Conservation (phyloP, 2,797 vertebrate species). For the Myoxocephalus aenaeus region DNA sequence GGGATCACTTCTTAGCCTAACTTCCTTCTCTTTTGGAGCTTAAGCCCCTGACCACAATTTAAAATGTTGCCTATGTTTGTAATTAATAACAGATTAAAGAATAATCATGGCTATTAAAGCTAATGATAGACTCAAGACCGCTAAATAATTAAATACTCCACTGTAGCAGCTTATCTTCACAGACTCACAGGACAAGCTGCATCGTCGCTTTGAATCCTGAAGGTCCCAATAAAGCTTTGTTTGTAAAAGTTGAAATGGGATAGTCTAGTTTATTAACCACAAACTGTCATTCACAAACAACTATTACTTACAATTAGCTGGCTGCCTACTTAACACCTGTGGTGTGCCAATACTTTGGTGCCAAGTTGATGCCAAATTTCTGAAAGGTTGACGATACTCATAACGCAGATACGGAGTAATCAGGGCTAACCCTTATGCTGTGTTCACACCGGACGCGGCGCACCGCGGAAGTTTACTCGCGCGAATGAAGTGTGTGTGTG, state of each 20-base stretch:
- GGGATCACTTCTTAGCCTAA: too few species aligned
- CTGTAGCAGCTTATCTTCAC: background rate
- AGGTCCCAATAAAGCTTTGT: background rate
- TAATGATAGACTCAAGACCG: background rate
- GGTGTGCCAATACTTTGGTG: too few species aligned
- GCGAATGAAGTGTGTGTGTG: too few species aligned
- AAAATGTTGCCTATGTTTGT: too few species aligned
- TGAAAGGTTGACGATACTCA: too few species aligned
- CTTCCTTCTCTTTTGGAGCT: too few species aligned
- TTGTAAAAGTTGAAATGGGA: background rate
- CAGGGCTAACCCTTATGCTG: too few species aligned
- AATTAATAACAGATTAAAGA: background rate
- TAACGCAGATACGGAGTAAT: too few species aligned
- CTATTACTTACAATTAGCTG: background rate
- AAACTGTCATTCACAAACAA: background rate
- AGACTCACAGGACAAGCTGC: background rate
- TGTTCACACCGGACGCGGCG: too few species aligned
- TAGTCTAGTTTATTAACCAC: background rate
- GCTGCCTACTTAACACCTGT: background rate
- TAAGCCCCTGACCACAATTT: too few species aligned
- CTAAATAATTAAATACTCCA: slow-evolving; percentile 1
- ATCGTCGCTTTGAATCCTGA: background rate
- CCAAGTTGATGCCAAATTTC: too few species aligned
- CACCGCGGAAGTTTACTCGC: too few species aligned
- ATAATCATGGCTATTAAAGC: background rate